Evolutionary conservation across 2,888 invertebrate genomes (phyloP), one percentile per base, ranked within the genome.

Genomic region (Oxyteleia sp.): DNA sequence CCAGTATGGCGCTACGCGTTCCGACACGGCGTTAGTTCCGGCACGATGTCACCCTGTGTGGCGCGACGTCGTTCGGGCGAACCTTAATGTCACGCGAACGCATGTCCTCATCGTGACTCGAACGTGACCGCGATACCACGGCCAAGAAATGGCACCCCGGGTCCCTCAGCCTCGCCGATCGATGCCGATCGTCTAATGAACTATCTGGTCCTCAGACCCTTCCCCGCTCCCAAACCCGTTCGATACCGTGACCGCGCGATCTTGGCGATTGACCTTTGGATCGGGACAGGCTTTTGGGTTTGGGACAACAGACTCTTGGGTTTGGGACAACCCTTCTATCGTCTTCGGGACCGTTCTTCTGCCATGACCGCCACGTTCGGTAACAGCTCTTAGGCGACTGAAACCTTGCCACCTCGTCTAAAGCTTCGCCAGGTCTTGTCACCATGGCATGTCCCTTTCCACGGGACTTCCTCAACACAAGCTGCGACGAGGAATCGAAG

Each of bases 1-100:
- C 89, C 90, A 93, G 92, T 92, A 91, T 92, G 92, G 91, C 93
- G 91, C 91, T 91, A 90, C 90, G 91, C 91, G 92, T 90, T 91
- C 89, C 85, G 86, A 86, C 89, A 89, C 89, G 82, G 84, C 84
- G 89, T 84, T 85, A 86, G 82, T 82, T 86, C 86, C 38, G 72
- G 71, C 82, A 82, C 84, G 61, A 87, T 86, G 84, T 74, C 75
- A 59, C 69, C 57, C 71, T 57, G 69, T 29, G 63, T 63, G 32
- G n/a, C 74, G 18, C 81, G 64, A 71, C 55, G 68, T 82, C 71
- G 81, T 76, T 85, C 84, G 20, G 3, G 3, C 13, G 13, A 41
- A 2, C 13, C 41, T 15, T 41, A 41, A 11, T 41, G 41, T 80
- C 82, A 74, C 15, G 45, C 18, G 45, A 18, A 1, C 45, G 18